Evolutionary conservation across 2,797 vertebrate species (phyloP), one percentile per base, ranked within the genome.

Genomic region (Synaphobranchus kaupii): DNA sequence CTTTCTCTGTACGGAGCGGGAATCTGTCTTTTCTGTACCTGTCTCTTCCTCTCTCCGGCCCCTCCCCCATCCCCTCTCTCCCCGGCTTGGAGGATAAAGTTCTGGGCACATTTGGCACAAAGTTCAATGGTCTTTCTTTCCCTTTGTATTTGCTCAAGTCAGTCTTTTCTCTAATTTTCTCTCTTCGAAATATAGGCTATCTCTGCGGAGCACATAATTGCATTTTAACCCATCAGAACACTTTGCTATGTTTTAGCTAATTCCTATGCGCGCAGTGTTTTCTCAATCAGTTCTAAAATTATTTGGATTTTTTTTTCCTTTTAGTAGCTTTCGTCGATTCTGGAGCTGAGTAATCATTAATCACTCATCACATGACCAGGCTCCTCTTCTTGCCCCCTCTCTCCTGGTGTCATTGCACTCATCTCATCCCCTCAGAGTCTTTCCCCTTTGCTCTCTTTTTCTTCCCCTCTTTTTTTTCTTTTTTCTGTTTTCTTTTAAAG

Each of bases 401-500:
- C 71, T 81, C 39, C 54, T 34, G 34, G 28, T 58, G 2, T 60
- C 73, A 25, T 0, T 28, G 20, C 2, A 25, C 47, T 44, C 50
- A 48, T 8, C 50, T 83, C 20, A 54, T 34, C n/a, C n/a, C n/a
- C n/a, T n/a, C n/a, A n/a, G n/a, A n/a, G n/a, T 39, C 56, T 7
- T 84, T 20, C 31, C 48, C 3, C 56, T 47, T 25, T 52, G 6
- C 15, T 52, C 28, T 5, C 34, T 52, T 76, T 39, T 52, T 9
- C 25, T 44, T 84, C 20, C 73, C 25, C 47, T 31, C 60, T 71
- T 15, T 63, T 34, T 20, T 17, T 48, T n/a, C 39, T 15, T 88
- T 84, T 90, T 71, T 84, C 83, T 12, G n/a, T 86, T 91, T 90
- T 91, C 91, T 92, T 84, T 84, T 47, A 73, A n/a, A n/a, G 34